phyloP scores from a whole-genome alignment of 2,888 invertebrate genomes.

The Aquatica leii region DNA sequence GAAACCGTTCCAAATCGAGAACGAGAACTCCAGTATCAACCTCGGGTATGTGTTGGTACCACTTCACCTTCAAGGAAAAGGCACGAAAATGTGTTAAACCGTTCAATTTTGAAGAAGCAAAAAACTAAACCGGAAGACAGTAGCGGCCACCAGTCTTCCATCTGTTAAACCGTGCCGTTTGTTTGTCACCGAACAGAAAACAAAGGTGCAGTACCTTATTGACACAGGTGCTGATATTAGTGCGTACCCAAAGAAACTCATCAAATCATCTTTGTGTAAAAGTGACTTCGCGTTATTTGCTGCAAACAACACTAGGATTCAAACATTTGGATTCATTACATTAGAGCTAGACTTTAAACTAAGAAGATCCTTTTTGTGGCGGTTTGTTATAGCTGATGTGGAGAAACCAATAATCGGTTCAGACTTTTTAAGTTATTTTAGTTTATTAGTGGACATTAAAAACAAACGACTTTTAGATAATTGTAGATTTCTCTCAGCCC shows the following conservation, averaged over 20 bases:
- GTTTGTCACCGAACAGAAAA: not conserved
- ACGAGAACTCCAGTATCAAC: not conserved
- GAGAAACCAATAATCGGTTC: constrained; percentile 37
- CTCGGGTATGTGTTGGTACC: not conserved
- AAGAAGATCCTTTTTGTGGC: constrained; percentile 32
- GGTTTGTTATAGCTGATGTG: constrained; percentile 40
- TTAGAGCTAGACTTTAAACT: constrained; percentile 31
- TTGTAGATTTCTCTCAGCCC: not conserved
- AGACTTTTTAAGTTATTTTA: constrained; percentile 35
- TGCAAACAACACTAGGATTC: constrained; percentile 15
- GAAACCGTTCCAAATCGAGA: not conserved
- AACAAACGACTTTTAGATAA: constrained; percentile 25
- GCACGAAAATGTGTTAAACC: not conserved
- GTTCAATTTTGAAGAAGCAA: too few relatives aligned
- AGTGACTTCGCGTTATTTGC: constrained; percentile 19
- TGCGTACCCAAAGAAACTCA: not conserved
- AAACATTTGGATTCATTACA: constrained; percentile 14
- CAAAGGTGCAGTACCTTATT: not conserved
- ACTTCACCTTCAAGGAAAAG: not conserved
- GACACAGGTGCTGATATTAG: constrained; percentile 2
- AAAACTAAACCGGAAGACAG: not conserved
- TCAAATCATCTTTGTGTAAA: not conserved
- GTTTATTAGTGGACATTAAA: constrained; percentile 31
- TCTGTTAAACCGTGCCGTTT: too few relatives aligned
- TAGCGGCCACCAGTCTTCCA: too few relatives aligned